phyloP scores from a whole-genome alignment of 2,888 invertebrate genomes.

The Dasysyrphus tricinctus region DNA sequence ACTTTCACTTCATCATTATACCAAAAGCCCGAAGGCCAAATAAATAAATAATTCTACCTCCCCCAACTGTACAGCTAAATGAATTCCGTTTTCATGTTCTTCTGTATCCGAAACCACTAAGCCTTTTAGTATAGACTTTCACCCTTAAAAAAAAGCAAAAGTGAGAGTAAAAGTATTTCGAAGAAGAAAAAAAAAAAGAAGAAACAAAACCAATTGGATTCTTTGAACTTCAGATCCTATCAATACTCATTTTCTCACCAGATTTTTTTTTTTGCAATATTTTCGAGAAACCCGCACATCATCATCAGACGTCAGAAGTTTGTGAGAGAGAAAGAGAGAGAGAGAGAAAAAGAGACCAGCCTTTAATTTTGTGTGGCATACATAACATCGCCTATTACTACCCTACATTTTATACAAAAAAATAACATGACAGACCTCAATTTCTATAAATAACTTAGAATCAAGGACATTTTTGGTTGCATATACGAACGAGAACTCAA shows the following conservation, averaged over 20 bases:
- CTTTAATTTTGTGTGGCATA: background rate
- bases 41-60: conserved; percentile 1
- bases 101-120: background rate
- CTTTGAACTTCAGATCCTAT: background rate
- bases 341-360: background rate
- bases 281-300: background rate
- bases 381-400: background rate
- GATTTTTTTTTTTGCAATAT: background rate
- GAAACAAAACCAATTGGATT: conserved; percentile 31
- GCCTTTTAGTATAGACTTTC: conserved; percentile 9
- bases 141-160: conserved; percentile 13
- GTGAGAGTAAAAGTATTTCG: conserved; percentile 30
- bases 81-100: background rate
- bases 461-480: conserved; percentile 38
- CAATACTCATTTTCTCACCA: background rate
- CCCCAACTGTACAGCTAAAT: background rate
- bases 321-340: too few relatives aligned
- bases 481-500: conserved; percentile 20
- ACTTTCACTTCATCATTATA: conserved; percentile 12
- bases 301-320: too few relatives aligned
- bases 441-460: conserved; percentile 57
- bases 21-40: conserved; percentile 31
- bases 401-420: conserved; percentile 9
- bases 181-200: too few relatives aligned
- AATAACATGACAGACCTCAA: conserved; percentile 30